phyloP scores from a whole-genome alignment of 2,888 invertebrate species.

The Drosophila borborema region DNA sequence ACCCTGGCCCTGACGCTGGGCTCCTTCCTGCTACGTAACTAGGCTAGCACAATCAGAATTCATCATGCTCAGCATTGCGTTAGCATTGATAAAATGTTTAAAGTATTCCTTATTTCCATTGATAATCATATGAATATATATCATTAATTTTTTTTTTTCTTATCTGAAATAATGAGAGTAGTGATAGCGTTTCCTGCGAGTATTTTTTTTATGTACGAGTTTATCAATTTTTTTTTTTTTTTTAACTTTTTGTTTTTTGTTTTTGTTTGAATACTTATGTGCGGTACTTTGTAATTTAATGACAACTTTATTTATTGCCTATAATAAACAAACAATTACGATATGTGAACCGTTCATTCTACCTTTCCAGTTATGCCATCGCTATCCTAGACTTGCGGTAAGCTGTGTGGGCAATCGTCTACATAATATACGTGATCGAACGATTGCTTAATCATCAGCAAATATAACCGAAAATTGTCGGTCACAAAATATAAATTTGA shows the following conservation, averaged over 20 bases:
- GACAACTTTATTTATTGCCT: conserved; percentile 56
- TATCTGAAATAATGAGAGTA: conserved; percentile 33
- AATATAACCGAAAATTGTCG: not conserved
- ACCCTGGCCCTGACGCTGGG: conserved; percentile 42
- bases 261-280: conserved; percentile 19
- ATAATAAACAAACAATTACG: conserved; percentile 50
- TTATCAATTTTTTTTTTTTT: conserved; percentile 6
- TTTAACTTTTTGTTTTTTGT: conserved; percentile 9
- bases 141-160: conserved; percentile 19
- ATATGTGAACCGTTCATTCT: conserved; percentile 8
- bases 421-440: not conserved
- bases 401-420: conserved; percentile 1
- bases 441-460: not conserved
- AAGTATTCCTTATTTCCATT: conserved; percentile 38
- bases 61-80: conserved; percentile 30
- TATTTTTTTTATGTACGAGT: conserved; percentile 12
- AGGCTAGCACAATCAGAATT: conserved; percentile 20
- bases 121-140: conserved; percentile 16
- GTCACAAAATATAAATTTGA: not conserved
- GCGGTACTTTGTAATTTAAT: conserved; percentile 56
- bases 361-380: not conserved
- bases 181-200: conserved; percentile 39
- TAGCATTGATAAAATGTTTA: conserved; percentile 19
- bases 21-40: conserved; percentile 35
- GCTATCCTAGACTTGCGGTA: not conserved